Conservation (phyloP, 2,888 invertebrate genomes). For the Hydrotaea diabolus region DNA sequence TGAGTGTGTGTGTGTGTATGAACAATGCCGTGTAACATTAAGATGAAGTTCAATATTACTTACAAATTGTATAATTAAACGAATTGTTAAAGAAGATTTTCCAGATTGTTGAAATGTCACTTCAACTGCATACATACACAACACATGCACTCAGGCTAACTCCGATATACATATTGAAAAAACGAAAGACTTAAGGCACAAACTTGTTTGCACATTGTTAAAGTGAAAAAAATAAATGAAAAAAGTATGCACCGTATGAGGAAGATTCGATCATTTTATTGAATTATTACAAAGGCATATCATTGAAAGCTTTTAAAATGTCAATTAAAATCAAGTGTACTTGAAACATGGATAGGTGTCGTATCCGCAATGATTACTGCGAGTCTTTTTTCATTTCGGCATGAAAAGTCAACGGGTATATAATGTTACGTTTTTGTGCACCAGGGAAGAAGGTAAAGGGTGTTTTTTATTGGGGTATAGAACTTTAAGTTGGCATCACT, state of each 20-base stretch:
- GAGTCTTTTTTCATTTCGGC: too few relatives aligned
- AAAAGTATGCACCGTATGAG: not conserved
- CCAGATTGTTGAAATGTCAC: constrained; percentile 47
- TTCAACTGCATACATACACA: not conserved
- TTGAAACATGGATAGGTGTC: not conserved
- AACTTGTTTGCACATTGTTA: constrained; percentile 1
- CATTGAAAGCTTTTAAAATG: constrained; percentile 4
- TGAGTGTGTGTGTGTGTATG: not conserved
- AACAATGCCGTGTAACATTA: constrained; percentile 1
- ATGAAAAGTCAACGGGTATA: too few relatives aligned
- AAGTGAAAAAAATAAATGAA: not conserved
- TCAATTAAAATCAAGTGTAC: not conserved
- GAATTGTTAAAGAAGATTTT: constrained; percentile 57
- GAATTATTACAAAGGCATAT: constrained; percentile 3
- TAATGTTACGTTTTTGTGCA: too few relatives aligned
- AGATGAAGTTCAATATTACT: constrained; percentile 63
- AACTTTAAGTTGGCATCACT: too few relatives aligned
- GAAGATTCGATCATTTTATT: not conserved
- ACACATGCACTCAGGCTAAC: too few relatives aligned
- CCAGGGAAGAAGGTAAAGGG: too few relatives aligned
- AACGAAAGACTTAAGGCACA: constrained; percentile 15
- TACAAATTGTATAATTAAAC: constrained; percentile 59
- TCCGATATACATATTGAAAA: too few relatives aligned
- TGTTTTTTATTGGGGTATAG: too few relatives aligned
- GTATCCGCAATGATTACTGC: not conserved